A percentile compares a stretch with the other conserved stretches of the same genome.
Conservation (phyloP, 1,140 invertebrate genomes). For the Drosophila dunni region DNA sequence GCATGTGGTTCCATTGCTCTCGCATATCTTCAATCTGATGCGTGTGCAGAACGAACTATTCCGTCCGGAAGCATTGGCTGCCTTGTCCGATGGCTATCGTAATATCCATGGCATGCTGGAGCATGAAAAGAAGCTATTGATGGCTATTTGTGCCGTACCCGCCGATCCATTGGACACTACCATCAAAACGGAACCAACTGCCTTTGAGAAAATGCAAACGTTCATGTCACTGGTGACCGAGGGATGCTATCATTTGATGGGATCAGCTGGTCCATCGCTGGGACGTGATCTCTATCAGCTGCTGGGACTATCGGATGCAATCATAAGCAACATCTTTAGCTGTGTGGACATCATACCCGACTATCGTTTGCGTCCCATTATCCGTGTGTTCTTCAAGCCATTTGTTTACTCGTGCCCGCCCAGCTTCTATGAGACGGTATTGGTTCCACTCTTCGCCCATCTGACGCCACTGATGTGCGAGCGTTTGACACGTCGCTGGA, state of each 20-base stretch:
- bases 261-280: constrained; percentile 90
- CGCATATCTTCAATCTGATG: constrained; percentile 90
- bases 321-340: constrained; percentile 89
- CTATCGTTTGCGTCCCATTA: constrained; percentile 92
- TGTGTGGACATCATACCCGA: constrained; percentile 92
- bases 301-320: constrained; percentile 87
- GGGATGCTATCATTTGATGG: constrained; percentile 91
- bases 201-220: constrained; percentile 92
- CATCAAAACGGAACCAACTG: constrained; percentile 85
- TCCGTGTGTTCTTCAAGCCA: constrained; percentile 93
- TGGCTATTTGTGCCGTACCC: constrained; percentile 86
- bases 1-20: constrained; percentile 91
- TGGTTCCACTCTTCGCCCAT: constrained; percentile 91
- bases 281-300: constrained; percentile 93
- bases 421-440: constrained; percentile 89
- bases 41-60: constrained; percentile 93
- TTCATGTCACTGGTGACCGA: constrained; percentile 90
- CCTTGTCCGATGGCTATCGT: constrained; percentile 89
- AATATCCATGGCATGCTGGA: constrained; percentile 90
- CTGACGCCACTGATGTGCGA: constrained; percentile 92
- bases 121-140: constrained; percentile 88
- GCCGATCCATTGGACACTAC: constrained; percentile 85
- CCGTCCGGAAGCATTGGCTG: constrained; percentile 87
- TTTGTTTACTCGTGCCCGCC: constrained; percentile 94
- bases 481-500: constrained; percentile 91